These are phyloP conservation scores for Heloderma charlesbogerti DNA, from an alignment of 2,113 vertebrate genomes.

Conservation along the genomic window DNA sequence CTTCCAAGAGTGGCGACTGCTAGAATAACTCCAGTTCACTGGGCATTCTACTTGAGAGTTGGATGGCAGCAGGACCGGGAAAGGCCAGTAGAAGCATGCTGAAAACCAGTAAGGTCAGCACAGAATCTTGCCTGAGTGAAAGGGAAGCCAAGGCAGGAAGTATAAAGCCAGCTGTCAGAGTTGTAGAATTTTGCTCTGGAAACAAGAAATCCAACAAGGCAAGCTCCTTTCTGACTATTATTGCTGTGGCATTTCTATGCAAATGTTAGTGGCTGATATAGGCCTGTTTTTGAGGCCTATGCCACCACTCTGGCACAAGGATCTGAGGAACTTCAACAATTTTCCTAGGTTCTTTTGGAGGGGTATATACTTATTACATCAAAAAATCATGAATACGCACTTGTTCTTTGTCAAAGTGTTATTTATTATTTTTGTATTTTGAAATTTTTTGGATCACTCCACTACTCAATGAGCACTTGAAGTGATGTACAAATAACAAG, in stretches of 20 bases:
- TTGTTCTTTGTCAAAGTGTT: background rate
- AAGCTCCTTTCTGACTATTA: background rate
- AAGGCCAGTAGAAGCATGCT: background rate
- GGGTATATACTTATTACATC: background rate
- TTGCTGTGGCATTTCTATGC: background rate
- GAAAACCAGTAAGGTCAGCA: background rate
- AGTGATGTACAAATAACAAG: too few species aligned
- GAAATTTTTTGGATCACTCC: too few species aligned
- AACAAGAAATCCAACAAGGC: background rate
- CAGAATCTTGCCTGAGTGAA: background rate
- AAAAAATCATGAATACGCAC: background rate
- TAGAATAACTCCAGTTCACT: background rate
- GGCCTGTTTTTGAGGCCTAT: background rate
- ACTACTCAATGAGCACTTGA: too few species aligned
- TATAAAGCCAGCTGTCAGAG: background rate
- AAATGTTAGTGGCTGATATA: background rate
- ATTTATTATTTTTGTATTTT: too few species aligned
- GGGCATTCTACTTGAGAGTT: background rate
- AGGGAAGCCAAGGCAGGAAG: background rate
- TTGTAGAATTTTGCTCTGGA: background rate
- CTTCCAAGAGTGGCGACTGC: background rate
- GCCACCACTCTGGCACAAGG: background rate
- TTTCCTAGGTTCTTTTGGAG: background rate
- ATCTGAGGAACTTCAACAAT: background rate
- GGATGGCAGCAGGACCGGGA: background rate